Evolutionary conservation across 2,113 vertebrate species (phyloP).

Genomic region (Microcebus murinus): DNA sequence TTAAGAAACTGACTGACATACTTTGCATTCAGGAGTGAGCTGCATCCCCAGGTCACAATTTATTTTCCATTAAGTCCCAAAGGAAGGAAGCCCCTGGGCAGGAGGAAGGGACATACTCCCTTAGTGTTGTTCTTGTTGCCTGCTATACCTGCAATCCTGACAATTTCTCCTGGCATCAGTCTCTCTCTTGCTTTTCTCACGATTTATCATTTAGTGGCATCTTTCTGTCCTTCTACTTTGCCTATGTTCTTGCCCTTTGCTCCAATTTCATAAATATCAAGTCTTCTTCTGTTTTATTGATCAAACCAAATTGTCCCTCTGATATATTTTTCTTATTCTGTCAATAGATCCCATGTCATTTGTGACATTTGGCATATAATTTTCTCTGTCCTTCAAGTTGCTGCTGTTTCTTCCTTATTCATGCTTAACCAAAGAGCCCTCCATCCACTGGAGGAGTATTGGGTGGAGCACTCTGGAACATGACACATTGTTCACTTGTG

Average conservation of each 20-base stretch:
- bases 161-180: too few relatives aligned
- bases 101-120: background rate
- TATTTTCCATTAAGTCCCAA: background rate
- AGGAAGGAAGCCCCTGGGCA: background rate
- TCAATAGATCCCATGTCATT: background rate
- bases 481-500: background rate
- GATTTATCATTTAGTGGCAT: background rate
- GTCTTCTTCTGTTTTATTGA: background rate
- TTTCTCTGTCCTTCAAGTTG: too few relatives aligned
- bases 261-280: background rate
- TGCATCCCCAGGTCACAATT: too few relatives aligned
- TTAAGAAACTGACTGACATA: background rate
- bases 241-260: background rate
- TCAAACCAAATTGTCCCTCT: background rate
- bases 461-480: background rate
- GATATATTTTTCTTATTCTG: background rate
- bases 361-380: background rate
- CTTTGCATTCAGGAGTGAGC: background rate
- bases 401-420: too few relatives aligned
- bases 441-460: background rate
- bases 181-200: too few relatives aligned
- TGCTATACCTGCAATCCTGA: background rate
- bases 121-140: too few relatives aligned
- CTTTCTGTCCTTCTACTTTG: background rate
- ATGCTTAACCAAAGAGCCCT: background rate